These are phyloP conservation scores for Synanthedon formicaeformis DNA, from an alignment of 2,888 invertebrate genomes.

Conservation along the genomic window DNA sequence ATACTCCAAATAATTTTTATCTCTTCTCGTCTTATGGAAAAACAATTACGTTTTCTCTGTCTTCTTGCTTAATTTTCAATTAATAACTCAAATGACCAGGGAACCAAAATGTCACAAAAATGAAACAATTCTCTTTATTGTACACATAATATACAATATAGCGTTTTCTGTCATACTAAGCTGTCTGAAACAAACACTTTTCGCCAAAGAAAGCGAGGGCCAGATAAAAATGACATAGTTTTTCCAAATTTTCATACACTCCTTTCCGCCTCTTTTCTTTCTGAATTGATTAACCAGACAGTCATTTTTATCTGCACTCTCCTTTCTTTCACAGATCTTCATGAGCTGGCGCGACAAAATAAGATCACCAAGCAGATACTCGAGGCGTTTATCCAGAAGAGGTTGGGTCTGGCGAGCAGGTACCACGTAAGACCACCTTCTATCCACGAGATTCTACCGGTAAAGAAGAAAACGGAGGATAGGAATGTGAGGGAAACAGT, in stretches of 20 bases:
- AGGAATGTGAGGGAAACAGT: slow-evolving; percentile 23
- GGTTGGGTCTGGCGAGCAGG: slow-evolving; percentile 69
- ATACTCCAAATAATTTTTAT: no score
- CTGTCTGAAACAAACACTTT: no score
- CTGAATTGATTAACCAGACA: slow-evolving; percentile 24
- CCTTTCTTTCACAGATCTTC: slow-evolving; percentile 61
- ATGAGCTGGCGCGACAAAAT: slow-evolving; percentile 80
- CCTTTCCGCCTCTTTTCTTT: slow-evolving; percentile 9
- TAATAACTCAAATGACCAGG: no score
- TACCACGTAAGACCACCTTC: slow-evolving; percentile 66
- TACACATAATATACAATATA: no score
- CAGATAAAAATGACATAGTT: slow-evolving; percentile 64
- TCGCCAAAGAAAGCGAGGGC: slow-evolving; percentile 36
- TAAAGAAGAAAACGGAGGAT: slow-evolving; percentile 35
- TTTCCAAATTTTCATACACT: slow-evolving; percentile 11
- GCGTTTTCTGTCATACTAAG: no score
- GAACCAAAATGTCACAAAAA: no score
- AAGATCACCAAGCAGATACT: slow-evolving; percentile 82
- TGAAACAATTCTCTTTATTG: no score
- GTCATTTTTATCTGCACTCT: slow-evolving; percentile 67
- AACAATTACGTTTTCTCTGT: no score
- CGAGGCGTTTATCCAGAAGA: slow-evolving; percentile 78
- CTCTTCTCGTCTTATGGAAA: no score
- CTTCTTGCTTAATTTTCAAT: no score
- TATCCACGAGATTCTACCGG: slow-evolving; percentile 75